phyloP scores from a whole-genome alignment of 2,113 vertebrate species.

The Solenodon paradoxus region DNA sequence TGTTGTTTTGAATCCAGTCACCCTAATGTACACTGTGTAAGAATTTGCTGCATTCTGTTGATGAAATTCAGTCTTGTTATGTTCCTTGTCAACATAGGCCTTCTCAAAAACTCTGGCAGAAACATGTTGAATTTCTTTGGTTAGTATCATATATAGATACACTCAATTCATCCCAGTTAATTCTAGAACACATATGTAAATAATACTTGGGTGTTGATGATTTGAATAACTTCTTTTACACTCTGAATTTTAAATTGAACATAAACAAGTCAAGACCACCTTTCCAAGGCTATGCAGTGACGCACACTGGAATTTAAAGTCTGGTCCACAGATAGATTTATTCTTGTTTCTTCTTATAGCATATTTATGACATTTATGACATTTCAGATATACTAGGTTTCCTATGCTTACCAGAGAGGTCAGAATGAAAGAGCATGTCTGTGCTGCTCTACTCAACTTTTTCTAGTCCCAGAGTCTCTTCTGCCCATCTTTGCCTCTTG shows the following conservation, averaged over 20 bases:
- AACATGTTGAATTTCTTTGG: background rate
- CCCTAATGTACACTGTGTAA: background rate
- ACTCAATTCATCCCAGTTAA: background rate
- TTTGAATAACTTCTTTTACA: background rate
- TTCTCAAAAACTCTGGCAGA: background rate
- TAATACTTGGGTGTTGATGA: background rate
- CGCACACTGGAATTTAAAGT: background rate
- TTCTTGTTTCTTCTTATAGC: background rate
- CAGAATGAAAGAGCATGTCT: background rate
- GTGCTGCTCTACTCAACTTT: background rate
- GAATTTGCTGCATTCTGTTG: background rate
- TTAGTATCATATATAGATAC: background rate
- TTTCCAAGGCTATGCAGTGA: background rate
- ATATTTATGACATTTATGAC: background rate
- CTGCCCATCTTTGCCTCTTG: background rate
- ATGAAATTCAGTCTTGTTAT: background rate
- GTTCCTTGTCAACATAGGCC: background rate
- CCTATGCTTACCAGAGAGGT: background rate
- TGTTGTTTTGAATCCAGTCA: background rate
- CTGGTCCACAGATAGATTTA: background rate
- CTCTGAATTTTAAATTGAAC: background rate
- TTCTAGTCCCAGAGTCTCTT: background rate
- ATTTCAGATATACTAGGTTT: background rate
- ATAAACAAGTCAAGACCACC: background rate
- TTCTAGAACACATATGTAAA: background rate